phyloP scores from a whole-genome alignment of 2,888 invertebrate species.

The Parthenolecanium corni region DNA sequence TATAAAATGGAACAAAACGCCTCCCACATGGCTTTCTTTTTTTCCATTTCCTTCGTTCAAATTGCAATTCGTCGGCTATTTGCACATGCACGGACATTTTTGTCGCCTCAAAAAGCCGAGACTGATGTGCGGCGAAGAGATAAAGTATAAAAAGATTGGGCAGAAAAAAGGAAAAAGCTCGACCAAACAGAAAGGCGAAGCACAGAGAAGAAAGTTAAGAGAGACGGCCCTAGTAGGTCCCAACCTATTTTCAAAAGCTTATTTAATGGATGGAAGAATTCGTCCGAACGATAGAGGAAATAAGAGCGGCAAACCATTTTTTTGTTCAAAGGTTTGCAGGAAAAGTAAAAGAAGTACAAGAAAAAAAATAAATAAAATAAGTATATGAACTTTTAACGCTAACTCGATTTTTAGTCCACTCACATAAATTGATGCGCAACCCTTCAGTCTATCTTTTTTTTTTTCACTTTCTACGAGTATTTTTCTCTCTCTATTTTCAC shows the following conservation, averaged over 20 bases:
- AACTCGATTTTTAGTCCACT: slow-evolving; percentile 29
- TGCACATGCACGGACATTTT: no score
- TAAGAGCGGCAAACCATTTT: slow-evolving; percentile 24
- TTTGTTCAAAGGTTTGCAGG: slow-evolving; percentile 24
- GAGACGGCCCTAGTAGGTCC: no score
- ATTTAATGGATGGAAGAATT: slow-evolving; percentile 24
- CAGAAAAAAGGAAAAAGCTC: no score
- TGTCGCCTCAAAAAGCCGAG: no score
- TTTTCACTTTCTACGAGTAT: background rate
- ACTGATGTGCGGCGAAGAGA: no score
- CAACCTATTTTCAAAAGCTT: slow-evolving; percentile 16
- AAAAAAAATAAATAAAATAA: slow-evolving; percentile 1
- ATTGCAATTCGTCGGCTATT: no score
- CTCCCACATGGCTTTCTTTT: no score
- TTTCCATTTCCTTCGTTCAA: no score
- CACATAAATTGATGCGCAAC: slow-evolving; percentile 24
- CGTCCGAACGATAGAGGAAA: slow-evolving; percentile 17
- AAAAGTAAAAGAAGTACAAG: slow-evolving; percentile 7
- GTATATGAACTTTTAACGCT: slow-evolving; percentile 12
- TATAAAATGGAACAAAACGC: no score
- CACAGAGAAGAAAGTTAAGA: background rate
- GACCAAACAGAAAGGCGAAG: background rate
- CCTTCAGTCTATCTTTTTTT: slow-evolving; percentile 3
- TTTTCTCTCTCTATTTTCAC: no score
- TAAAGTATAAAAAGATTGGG: no score